Base-by-base conservation (phyloP, 2,888 invertebrate genomes). In the Coelinius sp. region DNA sequence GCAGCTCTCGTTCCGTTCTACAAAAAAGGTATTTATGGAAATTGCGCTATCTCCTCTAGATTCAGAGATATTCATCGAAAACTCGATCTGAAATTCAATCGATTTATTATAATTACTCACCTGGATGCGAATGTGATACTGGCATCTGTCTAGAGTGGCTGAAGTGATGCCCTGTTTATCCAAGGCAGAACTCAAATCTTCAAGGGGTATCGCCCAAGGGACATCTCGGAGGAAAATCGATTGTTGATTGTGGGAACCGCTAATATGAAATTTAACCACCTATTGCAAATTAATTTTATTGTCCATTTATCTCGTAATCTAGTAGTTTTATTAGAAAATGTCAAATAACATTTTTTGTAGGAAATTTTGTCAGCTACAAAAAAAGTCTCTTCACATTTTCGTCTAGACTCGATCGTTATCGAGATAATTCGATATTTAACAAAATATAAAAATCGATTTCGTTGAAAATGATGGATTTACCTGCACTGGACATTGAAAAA, bases 191-290 rank as follows among this genome's bases (percentile, higher is more conserved):
- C 87, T 86, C 7, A 90, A 78, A 79, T 90, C 90, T 71, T 88
- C 84, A 4, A 89, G 81, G 0, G 89, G 88, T 68, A 90, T 89
- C 1, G 89, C 89, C 89, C 89, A 89, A 4, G 90, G 90, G 4
- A 90, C 88, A 70, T 90, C 89, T 35, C 88, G 86, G 70, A 90
- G 82, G 14, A 89, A 77, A 6, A 89, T 84, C 3, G 85, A 85
- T 73, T 89, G 88, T 24, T 85, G 84, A 73, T 88, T 88, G 46
- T 86, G 82, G 1, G 85, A 82, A 74, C 88, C 87, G 69, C 85
- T 82, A n/a, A 86, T 85, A 38, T 85, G 86, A 76, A 89, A 86
- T 73, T 88, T 85, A 0, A 88, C 88, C 10, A 88, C 88, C 87
- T 87, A 53, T 8, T 25, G 35, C 24, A n/a, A 49, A 49, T 53